Evolutionary conservation across 2,113 vertebrate genomes (phyloP), one percentile per base, ranked within the genome.

Genomic region (Nyctibius bracteatus): DNA sequence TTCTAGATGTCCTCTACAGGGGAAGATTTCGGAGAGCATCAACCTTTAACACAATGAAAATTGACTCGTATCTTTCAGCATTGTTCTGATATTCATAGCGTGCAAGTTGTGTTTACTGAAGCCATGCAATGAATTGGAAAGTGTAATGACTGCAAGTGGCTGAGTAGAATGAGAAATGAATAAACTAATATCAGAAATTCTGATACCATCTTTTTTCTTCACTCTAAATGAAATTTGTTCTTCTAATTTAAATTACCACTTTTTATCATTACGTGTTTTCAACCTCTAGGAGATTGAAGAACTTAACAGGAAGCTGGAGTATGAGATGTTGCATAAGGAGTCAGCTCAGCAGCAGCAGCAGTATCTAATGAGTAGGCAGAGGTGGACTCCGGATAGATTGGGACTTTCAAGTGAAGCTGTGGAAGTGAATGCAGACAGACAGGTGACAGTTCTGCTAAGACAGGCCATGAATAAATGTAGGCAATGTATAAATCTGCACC

Each of bases 251-350:
- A 72, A 59, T 94, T 44, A 68, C 5, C 15, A 2, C 37, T 33
- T 73, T 57, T 90, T 88, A 70, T 93, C 28, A 12, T 66, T 39
- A 7, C 3, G 4, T 80, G 8, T 92, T 93, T 97, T 93, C 63
- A 88, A 88, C 46, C 33, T 90, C 49, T 88, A 98, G 98, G 98
- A 98, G 88, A 96, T 96, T 28, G 98, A 97, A 84, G 97, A 98
- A 61, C 83, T 98, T 89, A 94, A 95, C 63, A 97, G 96, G 88
- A 98, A 96, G 90, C 90, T 98, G 91, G 97, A 98, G 66, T 96
- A 96, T 13, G 95, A 90, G 57, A 84, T 98, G 94, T 54, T 79
- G 2, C 95, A 84, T 44, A 97, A 96, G 46, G 97, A 98, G 73
- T 95, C 70, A 1, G 88, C 47, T n/a, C n/a, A n/a, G 1, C 93